Conservation (phyloP, 2,797 vertebrate genomes). For the Paedocypris micromegethes region DNA sequence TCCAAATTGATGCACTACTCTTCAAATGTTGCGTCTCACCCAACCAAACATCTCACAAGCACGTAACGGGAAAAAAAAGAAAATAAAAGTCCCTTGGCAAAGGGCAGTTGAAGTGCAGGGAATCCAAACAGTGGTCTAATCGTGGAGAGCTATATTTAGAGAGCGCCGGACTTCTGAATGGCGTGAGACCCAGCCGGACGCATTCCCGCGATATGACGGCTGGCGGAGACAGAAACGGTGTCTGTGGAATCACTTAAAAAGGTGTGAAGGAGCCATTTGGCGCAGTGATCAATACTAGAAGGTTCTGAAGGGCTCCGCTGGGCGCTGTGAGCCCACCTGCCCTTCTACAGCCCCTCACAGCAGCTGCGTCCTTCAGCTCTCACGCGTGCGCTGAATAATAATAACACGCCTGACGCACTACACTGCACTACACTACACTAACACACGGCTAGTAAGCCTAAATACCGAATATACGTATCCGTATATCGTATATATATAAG, state of each 20-base stretch:
- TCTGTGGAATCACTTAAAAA: constrained; percentile 20
- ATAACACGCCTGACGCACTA: too few species aligned
- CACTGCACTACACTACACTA: too few species aligned
- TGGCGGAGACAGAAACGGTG: constrained; percentile 5
- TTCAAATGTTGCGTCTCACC: too few species aligned
- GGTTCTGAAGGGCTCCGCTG: constrained; percentile 18
- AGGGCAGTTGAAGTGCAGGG: not conserved
- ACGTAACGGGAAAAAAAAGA: too few species aligned
- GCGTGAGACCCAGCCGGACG: constrained; percentile 31
- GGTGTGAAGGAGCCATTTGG: constrained; percentile 39
- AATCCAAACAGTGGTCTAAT: constrained; percentile 24
- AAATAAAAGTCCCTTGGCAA: not conserved
- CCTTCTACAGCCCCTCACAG: too few species aligned
- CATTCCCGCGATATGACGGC: constrained; percentile 19
- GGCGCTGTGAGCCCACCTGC: not conserved
- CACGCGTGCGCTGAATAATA: too few species aligned
- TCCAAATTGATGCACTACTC: too few species aligned
- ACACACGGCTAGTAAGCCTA: too few species aligned
- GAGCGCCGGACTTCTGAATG: constrained; percentile 22
- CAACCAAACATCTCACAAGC: too few species aligned
- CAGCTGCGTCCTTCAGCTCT: too few species aligned
- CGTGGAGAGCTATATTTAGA: constrained; percentile 28
- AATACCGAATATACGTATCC: too few species aligned
- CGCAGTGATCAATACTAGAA: constrained; percentile 24
- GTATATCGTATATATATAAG: too few species aligned